Base-by-base conservation (phyloP, 2,113 vertebrate species). In the Grallaria varia region DNA sequence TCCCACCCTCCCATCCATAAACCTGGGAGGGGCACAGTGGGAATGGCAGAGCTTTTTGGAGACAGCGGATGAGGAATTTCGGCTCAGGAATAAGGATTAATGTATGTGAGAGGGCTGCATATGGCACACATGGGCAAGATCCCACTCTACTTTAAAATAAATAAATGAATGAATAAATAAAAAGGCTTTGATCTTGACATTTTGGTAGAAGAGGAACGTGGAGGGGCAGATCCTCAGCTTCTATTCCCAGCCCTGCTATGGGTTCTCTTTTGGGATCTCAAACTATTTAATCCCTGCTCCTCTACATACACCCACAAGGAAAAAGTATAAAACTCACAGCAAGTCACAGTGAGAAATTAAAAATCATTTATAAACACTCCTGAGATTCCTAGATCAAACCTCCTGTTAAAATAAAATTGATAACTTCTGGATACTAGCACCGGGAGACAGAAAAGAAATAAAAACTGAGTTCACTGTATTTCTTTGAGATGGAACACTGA, bases 71-170 rank as follows among this genome's bases (percentile, higher is more conserved):
- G 39, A 56, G 23, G 45, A 80, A 18, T 33, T 50, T 63, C 50
- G 35, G 50, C 25, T 68, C 39, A 69, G 28, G 13, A 69, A 55
- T 16, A 56, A 82, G 27, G 33, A 60, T 40, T 55, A 33, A 10
- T 12, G 5, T 4, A 4, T 1, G 6, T 3, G 37, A 63, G 47
- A 23, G 20, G 35, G 27, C 13, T 73, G 53, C 30, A 24, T 20
- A n/a, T 4, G n/a, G 13, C 37, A 56, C 12, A 31, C 0, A 0
- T 1, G 39, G 31, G 24, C 19, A 69, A 69, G 28, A 42, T 35
- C n/a, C 21, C 37, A 77, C 24, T 31, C 17, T 28, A 14, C 14
- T 39, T 40, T 5, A 10, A 42, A 39, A 78, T 44, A 64, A 69
- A 69, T 10, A 24, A 67, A 67, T 3, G 24, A 35, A 50, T 60